Evolutionary conservation across 2,888 invertebrate genomes (phyloP).

Genomic region (Lissocephala sabroskyi): DNA sequence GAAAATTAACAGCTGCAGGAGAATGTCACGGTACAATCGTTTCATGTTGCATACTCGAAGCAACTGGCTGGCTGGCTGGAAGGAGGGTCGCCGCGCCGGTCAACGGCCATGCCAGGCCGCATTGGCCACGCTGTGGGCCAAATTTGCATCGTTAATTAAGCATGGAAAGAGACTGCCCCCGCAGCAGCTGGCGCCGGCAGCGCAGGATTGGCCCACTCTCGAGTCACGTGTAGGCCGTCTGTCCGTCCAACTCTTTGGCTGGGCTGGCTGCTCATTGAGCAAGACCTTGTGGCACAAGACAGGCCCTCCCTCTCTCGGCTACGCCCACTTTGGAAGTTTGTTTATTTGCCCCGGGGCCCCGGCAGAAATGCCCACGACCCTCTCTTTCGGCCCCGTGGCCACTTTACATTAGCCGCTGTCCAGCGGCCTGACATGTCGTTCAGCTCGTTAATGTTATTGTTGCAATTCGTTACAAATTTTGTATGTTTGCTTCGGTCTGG

Average conservation of each 20-base stretch:
- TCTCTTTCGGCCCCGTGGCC: no score
- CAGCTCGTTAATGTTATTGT: conserved; percentile 9
- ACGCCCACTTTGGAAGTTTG: conserved; percentile 7
- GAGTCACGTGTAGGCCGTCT: no score
- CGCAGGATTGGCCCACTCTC: no score
- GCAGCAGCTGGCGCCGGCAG: not conserved
- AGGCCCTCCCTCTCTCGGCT: not conserved
- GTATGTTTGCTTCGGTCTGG: no score
- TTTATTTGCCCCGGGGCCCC: not conserved
- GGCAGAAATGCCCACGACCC: not conserved
- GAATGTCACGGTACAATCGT: not conserved
- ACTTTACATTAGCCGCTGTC: no score
- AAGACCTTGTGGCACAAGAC: no score
- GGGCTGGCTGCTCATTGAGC: no score
- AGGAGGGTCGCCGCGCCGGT: not conserved
- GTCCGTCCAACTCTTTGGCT: no score
- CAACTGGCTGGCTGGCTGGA: no score
- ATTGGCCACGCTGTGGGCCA: not conserved
- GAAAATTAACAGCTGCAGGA: not conserved
- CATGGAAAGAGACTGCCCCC: not conserved
- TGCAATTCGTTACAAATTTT: conserved; percentile 12
- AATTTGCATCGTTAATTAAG: not conserved
- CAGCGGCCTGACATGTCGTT: conserved; percentile 5
- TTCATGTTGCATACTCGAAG: not conserved
- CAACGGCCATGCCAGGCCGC: not conserved